These are phyloP conservation scores for Styela clava DNA, from an alignment of 23 tunicate species.

Conservation along the genomic window DNA sequence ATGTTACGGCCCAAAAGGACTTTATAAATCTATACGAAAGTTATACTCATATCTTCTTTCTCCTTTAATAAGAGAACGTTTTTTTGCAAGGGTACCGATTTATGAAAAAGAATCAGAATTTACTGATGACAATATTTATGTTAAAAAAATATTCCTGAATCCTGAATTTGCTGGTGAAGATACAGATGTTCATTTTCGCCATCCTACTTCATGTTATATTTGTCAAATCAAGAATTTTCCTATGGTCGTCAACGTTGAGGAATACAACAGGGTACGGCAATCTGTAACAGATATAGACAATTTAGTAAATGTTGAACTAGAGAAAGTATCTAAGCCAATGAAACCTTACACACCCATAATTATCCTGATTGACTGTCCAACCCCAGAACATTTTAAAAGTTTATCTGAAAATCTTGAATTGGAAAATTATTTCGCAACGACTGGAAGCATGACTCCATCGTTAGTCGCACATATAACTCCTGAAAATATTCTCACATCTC, in stretches of 20 bases:
- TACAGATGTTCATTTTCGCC: background rate
- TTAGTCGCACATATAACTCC: slow-evolving; percentile 31
- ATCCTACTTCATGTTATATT: background rate
- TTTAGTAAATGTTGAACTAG: too few relatives aligned
- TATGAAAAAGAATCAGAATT: background rate
- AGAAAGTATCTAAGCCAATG: too few relatives aligned
- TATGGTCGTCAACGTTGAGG: too few relatives aligned
- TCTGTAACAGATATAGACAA: too few relatives aligned
- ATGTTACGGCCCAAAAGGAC: background rate
- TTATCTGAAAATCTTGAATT: background rate
- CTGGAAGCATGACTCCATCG: background rate
- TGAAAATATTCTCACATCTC: background rate
- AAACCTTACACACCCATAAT: too few relatives aligned
- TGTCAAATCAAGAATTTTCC: background rate
- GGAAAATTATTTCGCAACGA: background rate
- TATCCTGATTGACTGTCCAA: slow-evolving; percentile 29
- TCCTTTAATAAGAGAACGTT: background rate
- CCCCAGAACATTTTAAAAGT: slow-evolving; percentile 13
- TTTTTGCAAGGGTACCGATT: background rate
- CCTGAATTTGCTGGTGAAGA: background rate
- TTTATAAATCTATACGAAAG: background rate
- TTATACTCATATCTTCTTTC: background rate
- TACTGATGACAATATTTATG: background rate
- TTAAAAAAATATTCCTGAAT: background rate
- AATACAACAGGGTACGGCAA: too few relatives aligned